Percentiles rank a stretch among this genome's conserved stretches.
phyloP scores from a whole-genome alignment of 2,888 invertebrate species.

The Aethes cnicana region DNA sequence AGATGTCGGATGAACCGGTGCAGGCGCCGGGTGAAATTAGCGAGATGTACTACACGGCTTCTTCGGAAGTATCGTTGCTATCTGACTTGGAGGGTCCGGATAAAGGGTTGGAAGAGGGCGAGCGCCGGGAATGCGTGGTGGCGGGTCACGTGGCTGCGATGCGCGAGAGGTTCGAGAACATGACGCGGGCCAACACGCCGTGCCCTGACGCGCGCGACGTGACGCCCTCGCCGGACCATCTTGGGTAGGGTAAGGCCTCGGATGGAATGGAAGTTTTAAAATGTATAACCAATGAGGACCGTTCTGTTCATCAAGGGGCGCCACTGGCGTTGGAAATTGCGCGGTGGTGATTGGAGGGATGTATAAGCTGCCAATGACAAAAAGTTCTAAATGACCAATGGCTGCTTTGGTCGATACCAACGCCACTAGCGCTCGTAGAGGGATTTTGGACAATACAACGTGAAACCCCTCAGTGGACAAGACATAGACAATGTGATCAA shows the following conservation, averaged over 20 bases:
- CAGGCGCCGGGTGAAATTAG: slow-evolving; percentile 51
- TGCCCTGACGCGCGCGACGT: too few relatives aligned
- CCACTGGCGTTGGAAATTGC: too few relatives aligned
- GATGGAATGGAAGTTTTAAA: slow-evolving; percentile 10
- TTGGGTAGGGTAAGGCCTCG: slow-evolving; percentile 44
- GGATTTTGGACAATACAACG: too few relatives aligned
- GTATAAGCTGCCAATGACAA: too few relatives aligned
- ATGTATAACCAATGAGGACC: background rate
- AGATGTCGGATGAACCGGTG: slow-evolving; percentile 49
- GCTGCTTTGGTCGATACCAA: too few relatives aligned
- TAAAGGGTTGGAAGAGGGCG: slow-evolving; percentile 43
- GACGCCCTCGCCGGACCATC: slow-evolving; percentile 65
- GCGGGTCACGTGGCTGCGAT: slow-evolving; percentile 79
- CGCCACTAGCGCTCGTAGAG: too few relatives aligned
- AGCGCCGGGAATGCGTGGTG: slow-evolving; percentile 58
- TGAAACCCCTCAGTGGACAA: too few relatives aligned
- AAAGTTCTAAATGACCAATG: too few relatives aligned
- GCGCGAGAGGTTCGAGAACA: slow-evolving; percentile 75
- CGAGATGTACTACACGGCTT: slow-evolving; percentile 73
- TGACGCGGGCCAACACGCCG: slow-evolving; percentile 73
- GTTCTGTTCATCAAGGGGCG: background rate
- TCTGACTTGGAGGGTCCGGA: slow-evolving; percentile 61
- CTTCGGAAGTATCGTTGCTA: slow-evolving; percentile 65
- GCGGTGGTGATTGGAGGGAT: too few relatives aligned
- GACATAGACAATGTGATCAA: too few relatives aligned